Evolutionary conservation across 2,113 vertebrate genomes (phyloP).

Genomic region (Nibea albiflora): DNA sequence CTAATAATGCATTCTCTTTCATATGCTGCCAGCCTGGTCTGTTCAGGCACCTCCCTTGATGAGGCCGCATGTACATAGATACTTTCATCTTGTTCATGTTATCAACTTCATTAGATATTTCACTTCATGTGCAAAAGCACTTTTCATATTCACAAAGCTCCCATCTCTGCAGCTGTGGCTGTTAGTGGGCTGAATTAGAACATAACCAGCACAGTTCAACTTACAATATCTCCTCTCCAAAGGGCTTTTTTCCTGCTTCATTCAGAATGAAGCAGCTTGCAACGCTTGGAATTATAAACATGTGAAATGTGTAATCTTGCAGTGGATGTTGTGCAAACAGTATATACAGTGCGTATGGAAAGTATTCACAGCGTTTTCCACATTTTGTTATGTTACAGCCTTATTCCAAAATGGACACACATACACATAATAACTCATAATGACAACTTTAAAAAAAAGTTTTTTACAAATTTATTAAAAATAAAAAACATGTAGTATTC

Average conservation of each 20-base stretch:
- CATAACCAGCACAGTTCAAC: slow-evolving; percentile 8
- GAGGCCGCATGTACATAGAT: slow-evolving; percentile 18
- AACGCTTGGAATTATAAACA: not conserved
- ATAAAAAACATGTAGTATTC: no score
- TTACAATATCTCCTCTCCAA: not conserved
- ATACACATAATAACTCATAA: no score
- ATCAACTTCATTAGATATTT: slow-evolving; percentile 55
- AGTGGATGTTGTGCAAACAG: not conserved
- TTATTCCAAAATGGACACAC: no score
- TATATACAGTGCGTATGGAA: no score
- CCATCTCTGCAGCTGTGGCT: slow-evolving; percentile 5
- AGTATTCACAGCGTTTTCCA: no score
- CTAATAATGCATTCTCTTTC: slow-evolving; percentile 71
- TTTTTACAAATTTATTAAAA: no score
- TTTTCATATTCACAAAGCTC: slow-evolving; percentile 48
- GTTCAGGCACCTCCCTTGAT: slow-evolving; percentile 38
- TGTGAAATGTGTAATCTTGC: not conserved
- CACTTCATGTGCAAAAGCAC: slow-evolving; percentile 51
- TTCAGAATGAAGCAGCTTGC: not conserved
- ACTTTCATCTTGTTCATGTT: slow-evolving; percentile 56
- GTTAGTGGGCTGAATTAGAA: slow-evolving; percentile 10
- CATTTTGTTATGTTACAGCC: no score
- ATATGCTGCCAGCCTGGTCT: slow-evolving; percentile 58
- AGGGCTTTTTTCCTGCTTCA: slow-evolving; percentile 9
- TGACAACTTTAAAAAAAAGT: no score